A percentile compares a stretch with the other conserved stretches of the same genome.
Evolutionary conservation across 2,797 vertebrate genomes (phyloP).

Genomic region (Rhinogobio ventralis): DNA sequence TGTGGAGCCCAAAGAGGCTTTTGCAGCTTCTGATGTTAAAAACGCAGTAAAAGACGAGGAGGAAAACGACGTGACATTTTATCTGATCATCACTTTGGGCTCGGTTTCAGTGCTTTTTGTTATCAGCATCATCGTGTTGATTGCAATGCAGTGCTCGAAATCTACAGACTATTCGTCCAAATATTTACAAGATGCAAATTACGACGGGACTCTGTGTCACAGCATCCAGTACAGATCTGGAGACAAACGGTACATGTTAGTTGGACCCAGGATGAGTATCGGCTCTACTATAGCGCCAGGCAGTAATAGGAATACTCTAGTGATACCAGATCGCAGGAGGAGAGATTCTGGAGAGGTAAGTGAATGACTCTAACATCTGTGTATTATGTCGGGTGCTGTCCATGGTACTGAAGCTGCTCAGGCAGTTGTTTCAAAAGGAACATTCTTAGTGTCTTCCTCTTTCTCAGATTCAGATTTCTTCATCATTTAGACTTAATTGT

Average conservation of each 20-base stretch:
- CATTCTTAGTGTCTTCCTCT: neutral
- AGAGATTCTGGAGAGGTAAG: conserved; percentile 19
- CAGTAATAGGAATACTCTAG: conserved; percentile 57
- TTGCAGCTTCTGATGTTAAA: conserved; percentile 66
- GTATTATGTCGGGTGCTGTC: neutral
- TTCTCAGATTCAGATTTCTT: neutral
- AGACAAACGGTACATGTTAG: conserved; percentile 63
- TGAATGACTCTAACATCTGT: neutral
- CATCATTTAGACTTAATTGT: neutral
- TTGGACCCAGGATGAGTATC: conserved; percentile 60
- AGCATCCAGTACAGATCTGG: conserved; percentile 63
- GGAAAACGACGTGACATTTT: conserved; percentile 59
- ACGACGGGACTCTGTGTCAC: conserved; percentile 58
- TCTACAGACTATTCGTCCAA: conserved; percentile 51
- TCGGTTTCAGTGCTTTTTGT: conserved; percentile 60
- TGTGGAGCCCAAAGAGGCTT: conserved; percentile 70
- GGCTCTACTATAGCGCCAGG: conserved; percentile 54
- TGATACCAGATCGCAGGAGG: conserved; percentile 45
- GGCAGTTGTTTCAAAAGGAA: neutral
- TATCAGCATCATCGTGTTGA: conserved; percentile 60
- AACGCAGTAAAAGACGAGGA: conserved; percentile 39
- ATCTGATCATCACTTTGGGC: conserved; percentile 59
- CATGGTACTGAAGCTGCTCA: neutral
- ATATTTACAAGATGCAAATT: conserved; percentile 53
- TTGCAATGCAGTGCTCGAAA: conserved; percentile 61